A percentile compares a stretch with the other conserved stretches of the same genome.
phyloP scores from a whole-genome alignment of 2,888 invertebrate genomes.

The Sarcophaga caerulescens region DNA sequence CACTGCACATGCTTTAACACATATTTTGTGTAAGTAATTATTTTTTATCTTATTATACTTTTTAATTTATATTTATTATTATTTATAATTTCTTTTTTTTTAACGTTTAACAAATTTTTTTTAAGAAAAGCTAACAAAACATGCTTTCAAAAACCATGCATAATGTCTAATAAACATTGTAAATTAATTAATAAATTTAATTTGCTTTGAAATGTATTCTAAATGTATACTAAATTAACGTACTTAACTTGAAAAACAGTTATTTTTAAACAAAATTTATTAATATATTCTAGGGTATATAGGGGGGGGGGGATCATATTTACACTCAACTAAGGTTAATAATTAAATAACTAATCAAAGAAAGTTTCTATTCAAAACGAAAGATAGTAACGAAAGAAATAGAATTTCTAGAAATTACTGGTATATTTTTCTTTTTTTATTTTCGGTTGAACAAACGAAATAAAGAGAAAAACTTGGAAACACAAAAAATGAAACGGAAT shows the following conservation, averaged over 20 bases:
- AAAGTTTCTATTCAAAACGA: conserved; percentile 57
- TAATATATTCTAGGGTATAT: not conserved
- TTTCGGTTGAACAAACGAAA: conserved; percentile 35
- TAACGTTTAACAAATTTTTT: no score
- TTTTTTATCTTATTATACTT: no score
- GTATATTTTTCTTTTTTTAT: conserved; percentile 14
- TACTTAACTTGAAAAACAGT: conserved; percentile 34
- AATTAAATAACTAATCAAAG: conserved; percentile 17
- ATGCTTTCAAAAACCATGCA: no score
- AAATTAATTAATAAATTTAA: no score
- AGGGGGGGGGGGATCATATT: not conserved
- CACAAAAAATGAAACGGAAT: conserved; percentile 38
- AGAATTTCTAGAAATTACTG: conserved; percentile 3
- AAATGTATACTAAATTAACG: not conserved
- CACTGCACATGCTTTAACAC: no score
- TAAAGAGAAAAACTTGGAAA: conserved; percentile 37
- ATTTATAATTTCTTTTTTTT: no score
- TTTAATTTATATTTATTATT: no score
- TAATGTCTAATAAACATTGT: no score
- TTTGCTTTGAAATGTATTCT: no score
- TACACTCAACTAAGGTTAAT: conserved; percentile 8
- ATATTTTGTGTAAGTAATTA: no score
- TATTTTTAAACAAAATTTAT: conserved; percentile 4
- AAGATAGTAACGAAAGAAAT: conserved; percentile 6
- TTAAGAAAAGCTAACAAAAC: no score